These are phyloP conservation scores for Solenodon paradoxus DNA, from an alignment of 2,113 vertebrate genomes.

Conservation along the genomic window DNA sequence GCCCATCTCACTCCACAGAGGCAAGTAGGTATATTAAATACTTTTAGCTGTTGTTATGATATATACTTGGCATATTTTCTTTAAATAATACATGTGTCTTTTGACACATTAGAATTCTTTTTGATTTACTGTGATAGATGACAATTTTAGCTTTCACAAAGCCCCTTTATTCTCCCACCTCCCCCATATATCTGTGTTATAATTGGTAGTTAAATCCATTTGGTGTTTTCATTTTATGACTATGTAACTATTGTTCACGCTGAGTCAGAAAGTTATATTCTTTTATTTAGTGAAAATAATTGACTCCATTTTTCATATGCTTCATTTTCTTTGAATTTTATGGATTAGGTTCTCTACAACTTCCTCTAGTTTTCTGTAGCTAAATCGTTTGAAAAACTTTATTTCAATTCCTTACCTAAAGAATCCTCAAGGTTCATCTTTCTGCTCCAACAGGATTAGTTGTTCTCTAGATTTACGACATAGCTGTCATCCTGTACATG, in stretches of 20 bases:
- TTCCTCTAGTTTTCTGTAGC: not conserved
- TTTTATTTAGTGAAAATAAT: not conserved
- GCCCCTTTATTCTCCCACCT: not conserved
- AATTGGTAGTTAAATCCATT: not conserved
- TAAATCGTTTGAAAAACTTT: not conserved
- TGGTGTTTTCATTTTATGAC: not conserved
- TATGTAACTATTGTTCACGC: not conserved
- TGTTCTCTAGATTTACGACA: not conserved
- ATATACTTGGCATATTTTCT: not conserved
- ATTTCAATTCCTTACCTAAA: not conserved
- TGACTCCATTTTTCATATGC: not conserved
- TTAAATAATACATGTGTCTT: not conserved
- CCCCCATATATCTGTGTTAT: not conserved
- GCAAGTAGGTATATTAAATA: not conserved
- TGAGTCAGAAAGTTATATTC: not conserved
- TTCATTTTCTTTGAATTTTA: constrained; percentile 7
- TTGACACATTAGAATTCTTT: not conserved
- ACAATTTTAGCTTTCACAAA: not conserved
- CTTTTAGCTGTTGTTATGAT: not conserved
- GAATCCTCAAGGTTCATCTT: not conserved
- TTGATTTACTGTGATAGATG: not conserved
- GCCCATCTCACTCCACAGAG: not conserved
- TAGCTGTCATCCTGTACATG: not conserved
- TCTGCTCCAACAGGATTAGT: not conserved
- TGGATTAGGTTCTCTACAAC: not conserved